These are phyloP conservation scores for Pelagia noctiluca DNA, from an alignment of 30 jellyfish, hydroid and myxozoan species.

Conservation along the genomic window DNA sequence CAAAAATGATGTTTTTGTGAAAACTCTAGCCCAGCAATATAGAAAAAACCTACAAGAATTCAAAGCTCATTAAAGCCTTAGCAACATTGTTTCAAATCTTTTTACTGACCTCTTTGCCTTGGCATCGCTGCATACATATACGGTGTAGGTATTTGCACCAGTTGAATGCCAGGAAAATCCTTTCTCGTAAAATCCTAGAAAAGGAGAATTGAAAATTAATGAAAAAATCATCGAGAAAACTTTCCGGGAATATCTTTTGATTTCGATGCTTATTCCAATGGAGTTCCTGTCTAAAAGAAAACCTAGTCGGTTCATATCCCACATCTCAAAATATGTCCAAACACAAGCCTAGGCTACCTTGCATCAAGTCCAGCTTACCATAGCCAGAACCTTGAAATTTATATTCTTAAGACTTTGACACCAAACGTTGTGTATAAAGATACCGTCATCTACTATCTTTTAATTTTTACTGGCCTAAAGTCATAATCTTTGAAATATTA, in stretches of 20 bases:
- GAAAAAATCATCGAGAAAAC: neutral
- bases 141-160: slow-evolving; percentile 18
- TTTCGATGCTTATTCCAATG: neutral
- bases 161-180: slow-evolving; percentile 55
- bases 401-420: neutral
- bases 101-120: slow-evolving; percentile 49
- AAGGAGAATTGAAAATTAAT: neutral
- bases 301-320: neutral
- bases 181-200: slow-evolving; percentile 57
- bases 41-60: no score
- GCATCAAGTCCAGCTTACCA: no score
- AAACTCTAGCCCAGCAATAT: no score
- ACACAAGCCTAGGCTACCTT: no score
- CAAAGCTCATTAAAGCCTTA: no score
- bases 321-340: no score
- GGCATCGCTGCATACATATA: slow-evolving; percentile 62
- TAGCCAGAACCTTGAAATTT: no score
- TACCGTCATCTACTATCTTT: neutral
- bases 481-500: no score
- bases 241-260: neutral
- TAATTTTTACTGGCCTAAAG: neutral
- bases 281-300: neutral
- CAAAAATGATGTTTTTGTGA: no score
- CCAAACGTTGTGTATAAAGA: neutral
- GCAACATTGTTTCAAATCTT: neutral